phyloP scores from a whole-genome alignment of 2,797 vertebrate genomes.

The Micropoecilia bifurca region DNA sequence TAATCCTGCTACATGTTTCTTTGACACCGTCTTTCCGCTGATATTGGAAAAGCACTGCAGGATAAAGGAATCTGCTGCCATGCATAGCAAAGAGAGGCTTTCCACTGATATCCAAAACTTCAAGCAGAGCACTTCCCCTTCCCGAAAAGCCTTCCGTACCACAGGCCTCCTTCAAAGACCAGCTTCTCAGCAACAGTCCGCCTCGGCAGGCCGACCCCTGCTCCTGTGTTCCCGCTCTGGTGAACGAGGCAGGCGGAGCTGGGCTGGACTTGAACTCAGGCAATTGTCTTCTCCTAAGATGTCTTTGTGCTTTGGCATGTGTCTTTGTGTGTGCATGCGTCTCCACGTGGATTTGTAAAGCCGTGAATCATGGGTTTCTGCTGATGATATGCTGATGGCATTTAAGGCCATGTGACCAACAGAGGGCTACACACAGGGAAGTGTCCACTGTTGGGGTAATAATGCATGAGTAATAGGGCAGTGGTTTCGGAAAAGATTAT shows the following conservation, averaged over 20 bases:
- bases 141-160: constrained; percentile 61
- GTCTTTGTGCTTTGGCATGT: constrained; percentile 20
- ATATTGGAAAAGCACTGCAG: constrained; percentile 40
- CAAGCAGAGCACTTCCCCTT: constrained; percentile 71
- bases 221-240: constrained; percentile 62
- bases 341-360: constrained; percentile 35
- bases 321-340: constrained; percentile 34
- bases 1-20: constrained; percentile 59
- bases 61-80: constrained; percentile 53
- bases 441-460: background rate
- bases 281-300: constrained; percentile 72
- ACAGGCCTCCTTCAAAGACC: constrained; percentile 72
- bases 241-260: constrained; percentile 63
- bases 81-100: constrained; percentile 50
- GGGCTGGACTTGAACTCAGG: constrained; percentile 57
- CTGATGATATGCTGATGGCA: constrained; percentile 40
- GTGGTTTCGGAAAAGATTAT: constrained; percentile 21
- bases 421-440: constrained; percentile 17
- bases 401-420: constrained; percentile 37
- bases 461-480: constrained; percentile 23
- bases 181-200: constrained; percentile 40
- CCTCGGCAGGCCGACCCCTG: constrained; percentile 70
- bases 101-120: constrained; percentile 68
- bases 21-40: constrained; percentile 62
- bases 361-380: constrained; percentile 47